Base-by-base conservation (phyloP, 2,888 invertebrate genomes). In the Marasmarcha lunaedactyla region DNA sequence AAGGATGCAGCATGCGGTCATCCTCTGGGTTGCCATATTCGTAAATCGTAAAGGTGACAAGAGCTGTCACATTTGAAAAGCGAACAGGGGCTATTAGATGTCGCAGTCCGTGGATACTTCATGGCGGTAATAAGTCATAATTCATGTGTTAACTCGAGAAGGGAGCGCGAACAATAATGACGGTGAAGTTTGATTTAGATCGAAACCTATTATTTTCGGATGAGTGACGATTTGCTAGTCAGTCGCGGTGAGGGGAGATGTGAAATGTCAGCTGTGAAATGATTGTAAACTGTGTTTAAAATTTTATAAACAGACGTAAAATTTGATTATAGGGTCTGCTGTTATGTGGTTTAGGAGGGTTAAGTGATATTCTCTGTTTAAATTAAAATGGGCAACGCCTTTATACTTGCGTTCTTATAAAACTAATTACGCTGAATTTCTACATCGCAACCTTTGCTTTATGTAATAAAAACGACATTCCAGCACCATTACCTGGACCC, bases 1-100 rank as follows among this genome's bases (percentile, higher is more conserved):
- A 42, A 57, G 48, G 63, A 57, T 33, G 15, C 34, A 39, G 43
- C 37, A 38, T 11, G 34, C 40, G 38, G 30, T 41, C 42, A 41
- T 45, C 39, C 38, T 27, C 51, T 51, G 51, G 55, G 60, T 65
- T 61, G 62, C 64, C 63, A 60, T 68, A 70, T 65, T 62, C 65
- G 63, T 72, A 71, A 71, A 71, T 72, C 61, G 62, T 59, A 59
- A 66, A 73, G 74, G 77, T 79, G 78, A 74, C 78, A 74, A 77
- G 61, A 71, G 72, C 58, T 65, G 72, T 69, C 76, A 68, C 77
- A 77, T 77, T 77, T 71, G 68, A 63, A 59, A 57, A 53, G 51
- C 52, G 53, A 57, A 63, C 65, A 63, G 68, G 72, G 73, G 72
- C 71, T 64, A 64, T 69, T 59, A 59, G 56, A 61, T 68, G 70